Evolutionary conservation across 1,140 invertebrate genomes (phyloP), one percentile per base, ranked within the genome.

Genomic region (Drosophila teissieri): DNA sequence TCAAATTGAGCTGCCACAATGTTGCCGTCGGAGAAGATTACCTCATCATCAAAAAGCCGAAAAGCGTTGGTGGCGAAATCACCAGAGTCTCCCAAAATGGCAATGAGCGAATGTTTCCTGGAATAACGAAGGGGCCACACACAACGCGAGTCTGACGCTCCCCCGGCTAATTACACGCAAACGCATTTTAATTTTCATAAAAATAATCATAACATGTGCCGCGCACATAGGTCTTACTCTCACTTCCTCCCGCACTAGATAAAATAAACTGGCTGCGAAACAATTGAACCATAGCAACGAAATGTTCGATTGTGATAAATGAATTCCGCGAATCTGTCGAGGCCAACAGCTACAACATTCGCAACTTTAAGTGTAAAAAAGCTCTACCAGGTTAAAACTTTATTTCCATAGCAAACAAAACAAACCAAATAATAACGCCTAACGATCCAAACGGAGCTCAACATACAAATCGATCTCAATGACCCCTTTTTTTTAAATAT

Each of bases 111-210:
- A 81, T 61, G 65, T 63, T 86, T 86, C 82, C 82, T 82, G 74
- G 82, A 88, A 86, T 69, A 85, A 19, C 19, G 17, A 14, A 11
- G 45, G 74, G 77, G 78, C 73, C 79, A 40, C 74, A 40, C 74
- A 67, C 49, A 76, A 63, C 56, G 56, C 56, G 56, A 46, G 34
- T 24, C 24, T 40, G 17, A 55, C 65, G 39, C 40, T 56, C 61
- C 46, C 55, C 52, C 42, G 62, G 60, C 44, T 78, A 84, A 80
- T 86, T 89, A 83, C 79, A 88, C 79, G 83, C 75, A 89, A 88
- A 88, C 84, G 83, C 84, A 88, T 89, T 88, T 88, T 89, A 88
- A 89, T 89, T 88, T 88, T 77, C 84, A 88, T 83, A 75, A 83
- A 88, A 89, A 89, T 88, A 89, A 88, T 77, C 75, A 89, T 89